phyloP scores from a whole-genome alignment of 2,113 vertebrate genomes.

The Dipodomys stephensi region DNA sequence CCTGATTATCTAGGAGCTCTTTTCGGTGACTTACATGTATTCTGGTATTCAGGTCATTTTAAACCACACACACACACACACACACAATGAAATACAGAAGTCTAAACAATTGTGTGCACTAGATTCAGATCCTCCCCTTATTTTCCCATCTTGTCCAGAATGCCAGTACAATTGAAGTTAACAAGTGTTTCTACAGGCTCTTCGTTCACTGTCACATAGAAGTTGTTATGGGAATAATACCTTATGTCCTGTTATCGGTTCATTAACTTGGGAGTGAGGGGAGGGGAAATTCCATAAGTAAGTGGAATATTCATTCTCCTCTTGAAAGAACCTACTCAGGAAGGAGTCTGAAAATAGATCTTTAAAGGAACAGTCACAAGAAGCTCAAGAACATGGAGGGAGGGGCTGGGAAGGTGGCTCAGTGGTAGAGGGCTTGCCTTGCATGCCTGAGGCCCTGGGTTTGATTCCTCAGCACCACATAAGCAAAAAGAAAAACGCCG shows the following conservation, averaged over 20 bases:
- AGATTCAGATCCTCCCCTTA: neutral
- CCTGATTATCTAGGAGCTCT: neutral
- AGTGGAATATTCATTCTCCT: neutral
- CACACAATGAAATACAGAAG: neutral
- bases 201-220: neutral
- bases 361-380: neutral
- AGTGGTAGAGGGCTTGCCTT: too few species aligned
- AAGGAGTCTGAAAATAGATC: neutral
- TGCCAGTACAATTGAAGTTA: neutral
- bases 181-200: neutral
- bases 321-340: neutral
- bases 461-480: too few species aligned
- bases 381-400: neutral
- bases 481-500: too few species aligned
- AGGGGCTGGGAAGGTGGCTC: too few species aligned
- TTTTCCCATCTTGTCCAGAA: neutral
- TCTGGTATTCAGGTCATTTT: neutral
- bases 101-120: neutral
- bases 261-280: neutral
- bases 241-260: neutral
- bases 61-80: neutral
- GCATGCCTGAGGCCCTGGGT: too few species aligned
- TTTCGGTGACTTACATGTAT: neutral
- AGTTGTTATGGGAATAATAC: neutral
- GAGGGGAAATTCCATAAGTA: neutral